These are phyloP conservation scores for Idaea aversata DNA, from an alignment of 2,888 invertebrate species.

Conservation along the genomic window DNA sequence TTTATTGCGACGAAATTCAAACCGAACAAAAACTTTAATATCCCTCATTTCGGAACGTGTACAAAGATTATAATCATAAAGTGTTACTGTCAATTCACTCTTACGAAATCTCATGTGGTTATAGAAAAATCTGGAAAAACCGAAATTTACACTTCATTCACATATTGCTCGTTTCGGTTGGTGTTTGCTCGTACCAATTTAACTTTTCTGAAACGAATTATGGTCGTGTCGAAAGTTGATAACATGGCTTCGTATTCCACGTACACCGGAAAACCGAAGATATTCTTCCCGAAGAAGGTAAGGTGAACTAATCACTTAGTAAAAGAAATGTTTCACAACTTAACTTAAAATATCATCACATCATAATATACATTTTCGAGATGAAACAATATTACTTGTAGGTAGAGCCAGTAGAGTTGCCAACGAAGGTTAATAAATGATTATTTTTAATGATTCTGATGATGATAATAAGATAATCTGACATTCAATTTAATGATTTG, in stretches of 20 bases:
- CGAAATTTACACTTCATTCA: slow-evolving; percentile 43
- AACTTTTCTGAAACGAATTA: slow-evolving; percentile 68
- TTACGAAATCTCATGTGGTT: slow-evolving; percentile 57
- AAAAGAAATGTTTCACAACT: slow-evolving; percentile 12
- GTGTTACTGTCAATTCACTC: slow-evolving; percentile 53
- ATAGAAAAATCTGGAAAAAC: slow-evolving; percentile 71
- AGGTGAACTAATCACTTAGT: slow-evolving; percentile 32
- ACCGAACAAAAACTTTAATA: slow-evolving; percentile 63
- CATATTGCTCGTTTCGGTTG: slow-evolving; percentile 48
- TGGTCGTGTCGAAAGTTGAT: slow-evolving; percentile 76
- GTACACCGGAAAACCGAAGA: slow-evolving; percentile 77
- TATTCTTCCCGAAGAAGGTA: slow-evolving; percentile 78
- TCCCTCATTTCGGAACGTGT: slow-evolving; percentile 50
- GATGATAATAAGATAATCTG: neutral
- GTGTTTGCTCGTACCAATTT: slow-evolving; percentile 60
- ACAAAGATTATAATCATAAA: slow-evolving; percentile 51
- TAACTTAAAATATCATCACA: neutral
- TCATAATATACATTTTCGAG: neutral
- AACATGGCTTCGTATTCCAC: slow-evolving; percentile 77
- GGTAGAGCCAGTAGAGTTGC: neutral
- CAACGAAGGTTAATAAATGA: neutral
- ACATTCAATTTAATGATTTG: neutral
- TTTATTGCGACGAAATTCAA: slow-evolving; percentile 70
- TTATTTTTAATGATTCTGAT: neutral
- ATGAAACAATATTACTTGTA: neutral